phyloP scores from a whole-genome alignment of 2,888 invertebrate species.

The Corythucha ciliata region DNA sequence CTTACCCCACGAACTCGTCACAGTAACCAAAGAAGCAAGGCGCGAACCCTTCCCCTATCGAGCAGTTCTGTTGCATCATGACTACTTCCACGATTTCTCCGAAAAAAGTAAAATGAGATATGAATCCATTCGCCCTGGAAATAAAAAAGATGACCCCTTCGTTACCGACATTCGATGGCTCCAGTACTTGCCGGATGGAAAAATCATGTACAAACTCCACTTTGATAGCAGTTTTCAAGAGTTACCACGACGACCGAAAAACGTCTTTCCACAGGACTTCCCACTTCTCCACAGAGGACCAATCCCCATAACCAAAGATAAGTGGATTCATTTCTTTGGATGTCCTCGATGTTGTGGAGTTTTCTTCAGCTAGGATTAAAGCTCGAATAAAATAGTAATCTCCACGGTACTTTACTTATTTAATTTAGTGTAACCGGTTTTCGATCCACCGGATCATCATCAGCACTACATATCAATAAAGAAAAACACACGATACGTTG shows the following conservation, averaged over 20 bases:
- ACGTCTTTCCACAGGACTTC: slow-evolving; percentile 5
- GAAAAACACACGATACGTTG: too few relatives aligned
- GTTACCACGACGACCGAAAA: slow-evolving; percentile 7
- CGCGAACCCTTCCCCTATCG: slow-evolving; percentile 12
- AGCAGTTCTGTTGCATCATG: slow-evolving; percentile 8
- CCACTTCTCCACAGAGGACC: slow-evolving; percentile 2
- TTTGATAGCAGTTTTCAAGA: slow-evolving; percentile 16
- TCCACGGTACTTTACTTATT: too few relatives aligned
- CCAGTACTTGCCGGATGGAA: slow-evolving; percentile 12
- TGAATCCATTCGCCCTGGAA: slow-evolving; percentile 16
- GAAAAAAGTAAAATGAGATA: slow-evolving; percentile 7
- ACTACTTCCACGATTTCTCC: slow-evolving; percentile 1
- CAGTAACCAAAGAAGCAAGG: slow-evolving; percentile 18
- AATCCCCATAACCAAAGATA: slow-evolving; percentile 3
- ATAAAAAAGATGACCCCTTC: slow-evolving; percentile 8
- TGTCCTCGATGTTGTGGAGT: too few relatives aligned
- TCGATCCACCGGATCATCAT: too few relatives aligned
- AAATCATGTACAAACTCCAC: slow-evolving; percentile 22
- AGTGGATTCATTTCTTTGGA: too few relatives aligned
- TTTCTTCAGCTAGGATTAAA: too few relatives aligned
- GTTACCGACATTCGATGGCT: slow-evolving; percentile 13
- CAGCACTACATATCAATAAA: too few relatives aligned
- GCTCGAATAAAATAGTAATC: too few relatives aligned
- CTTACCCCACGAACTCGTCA: slow-evolving; percentile 19
- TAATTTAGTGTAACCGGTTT: too few relatives aligned